These are phyloP conservation scores for Oryctes rhinoceros DNA, from an alignment of 1,140 invertebrate species.

Conservation along the genomic window DNA sequence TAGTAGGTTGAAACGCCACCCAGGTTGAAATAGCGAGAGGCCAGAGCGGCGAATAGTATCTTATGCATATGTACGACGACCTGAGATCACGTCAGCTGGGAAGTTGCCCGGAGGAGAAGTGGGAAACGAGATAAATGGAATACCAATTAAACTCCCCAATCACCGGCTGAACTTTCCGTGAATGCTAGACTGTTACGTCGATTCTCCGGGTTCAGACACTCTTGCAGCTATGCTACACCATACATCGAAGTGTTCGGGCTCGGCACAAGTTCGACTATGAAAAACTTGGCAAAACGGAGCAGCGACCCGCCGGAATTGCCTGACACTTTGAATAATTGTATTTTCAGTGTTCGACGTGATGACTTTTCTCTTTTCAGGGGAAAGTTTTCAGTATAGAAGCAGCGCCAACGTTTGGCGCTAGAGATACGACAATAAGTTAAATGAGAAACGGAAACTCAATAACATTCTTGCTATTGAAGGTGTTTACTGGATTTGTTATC, in stretches of 20 bases:
- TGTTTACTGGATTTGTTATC: constrained; percentile 26
- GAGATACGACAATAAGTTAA: constrained; percentile 35
- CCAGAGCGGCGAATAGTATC: not conserved
- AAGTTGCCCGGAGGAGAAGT: constrained; percentile 20
- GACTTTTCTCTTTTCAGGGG: constrained; percentile 31
- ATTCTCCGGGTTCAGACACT: not conserved
- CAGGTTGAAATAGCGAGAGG: not conserved
- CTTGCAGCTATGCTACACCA: not conserved
- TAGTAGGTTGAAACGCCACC: not conserved
- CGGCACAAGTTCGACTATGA: not conserved
- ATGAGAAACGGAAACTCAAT: constrained; percentile 36
- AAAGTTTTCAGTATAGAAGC: constrained; percentile 1
- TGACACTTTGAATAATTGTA: constrained; percentile 37
- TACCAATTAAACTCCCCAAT: constrained; percentile 37
- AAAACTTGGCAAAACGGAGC: not conserved
- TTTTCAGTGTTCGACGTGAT: constrained; percentile 35
- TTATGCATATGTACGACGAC: constrained; percentile 25
- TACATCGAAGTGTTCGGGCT: not conserved
- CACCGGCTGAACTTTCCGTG: constrained; percentile 21
- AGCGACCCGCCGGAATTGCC: constrained; percentile 19
- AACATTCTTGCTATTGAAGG: constrained; percentile 16
- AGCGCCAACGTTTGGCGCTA: not conserved
- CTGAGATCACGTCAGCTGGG: constrained; percentile 28
- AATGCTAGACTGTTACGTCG: not conserved
- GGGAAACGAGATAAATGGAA: constrained; percentile 30